Evolutionary conservation across 23 tunicate species (phyloP), one percentile per base, ranked within the genome.

Genomic region (Aplidium turbinatum): DNA sequence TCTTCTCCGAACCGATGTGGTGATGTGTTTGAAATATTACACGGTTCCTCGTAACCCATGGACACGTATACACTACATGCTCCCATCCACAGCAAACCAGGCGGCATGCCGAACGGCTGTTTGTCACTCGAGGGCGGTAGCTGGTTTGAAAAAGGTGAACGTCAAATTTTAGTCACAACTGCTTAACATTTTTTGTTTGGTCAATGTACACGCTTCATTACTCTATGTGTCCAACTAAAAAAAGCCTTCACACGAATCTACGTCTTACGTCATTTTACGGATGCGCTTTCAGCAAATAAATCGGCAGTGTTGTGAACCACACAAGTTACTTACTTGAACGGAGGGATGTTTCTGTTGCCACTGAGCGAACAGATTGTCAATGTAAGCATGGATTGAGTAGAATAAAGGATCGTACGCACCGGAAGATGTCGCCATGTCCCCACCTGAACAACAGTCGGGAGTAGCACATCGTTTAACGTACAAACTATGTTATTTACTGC

Each of bases 391-490:
- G 18, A 88, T 58, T 0, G 87, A 31, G 55, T 75, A 88, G 33
- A 88, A 88, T 46, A 88, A 26, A n/a, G 96, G 96, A 70, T 88
- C 96, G 50, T 88, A 81, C 22, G 96, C 87, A 65, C 78, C 26
- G 4, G 68, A 19, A 0, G 96, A 63, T 22, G 79, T 76, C 11
- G 73, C 76, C 78, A 75, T 81, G 58, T 88, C 96, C 1, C 96
- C 96, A 4, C 96, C 96, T 88, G 26, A 26, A 53, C 5, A 11
- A 60, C 6, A n/a, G n/a, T n/a, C n/a, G n/a, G n/a, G n/a, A n/a
- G n/a, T n/a, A n/a, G n/a, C n/a, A n/a, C n/a, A n/a, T n/a, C n/a
- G n/a, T n/a, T n/a, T n/a, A n/a, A n/a, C n/a, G n/a, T n/a, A n/a
- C n/a, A n/a, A n/a, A n/a, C n/a, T n/a, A n/a, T n/a, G n/a, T n/a